Percentiles rank a stretch among this genome's conserved stretches.
Conservation (phyloP, 2,797 vertebrate genomes). For the Silurus aristotelis region DNA sequence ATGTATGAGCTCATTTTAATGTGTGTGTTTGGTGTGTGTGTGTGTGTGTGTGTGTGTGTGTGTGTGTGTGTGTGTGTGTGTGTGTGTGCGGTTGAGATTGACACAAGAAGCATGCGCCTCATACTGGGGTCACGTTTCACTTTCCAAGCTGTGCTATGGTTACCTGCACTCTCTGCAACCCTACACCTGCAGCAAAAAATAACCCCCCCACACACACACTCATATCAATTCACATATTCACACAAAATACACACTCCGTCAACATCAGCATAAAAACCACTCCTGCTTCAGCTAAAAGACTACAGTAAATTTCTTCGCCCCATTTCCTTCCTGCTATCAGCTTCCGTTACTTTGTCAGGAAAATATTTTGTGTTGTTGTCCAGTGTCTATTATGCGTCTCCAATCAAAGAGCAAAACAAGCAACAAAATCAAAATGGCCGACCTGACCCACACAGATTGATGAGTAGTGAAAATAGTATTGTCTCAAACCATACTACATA, state of each 20-base stretch:
- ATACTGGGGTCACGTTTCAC: slow-evolving; percentile 75
- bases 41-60: slow-evolving; percentile 20
- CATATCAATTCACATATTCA: not conserved
- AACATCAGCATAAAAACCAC: not conserved
- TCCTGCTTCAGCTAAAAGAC: not conserved
- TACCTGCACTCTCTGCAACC: slow-evolving; percentile 74
- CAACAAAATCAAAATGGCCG: not conserved
- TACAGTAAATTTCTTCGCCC: not conserved
- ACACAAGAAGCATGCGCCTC: slow-evolving; percentile 66
- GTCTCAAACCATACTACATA: not conserved
- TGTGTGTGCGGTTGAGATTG: slow-evolving; percentile 74
- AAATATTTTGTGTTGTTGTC: too few species aligned
- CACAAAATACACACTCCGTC: not conserved
- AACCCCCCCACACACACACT: slow-evolving; percentile 28
- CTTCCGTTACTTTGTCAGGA: not conserved
- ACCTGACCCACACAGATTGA: not conserved
- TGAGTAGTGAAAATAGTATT: not conserved
- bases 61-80: slow-evolving; percentile 25
- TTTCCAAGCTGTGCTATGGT: slow-evolving; percentile 81
- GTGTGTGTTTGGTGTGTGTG: slow-evolving; percentile 16
- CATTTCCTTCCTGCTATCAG: not conserved
- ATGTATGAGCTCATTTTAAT: slow-evolving; percentile 26
- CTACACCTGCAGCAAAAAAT: slow-evolving; percentile 72
- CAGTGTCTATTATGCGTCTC: too few species aligned
- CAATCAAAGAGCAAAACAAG: not conserved